Percentiles rank a stretch among this genome's conserved stretches.
Evolutionary conservation across 2,888 invertebrate species (phyloP).

Genomic region (Hypsopygia costalis): DNA sequence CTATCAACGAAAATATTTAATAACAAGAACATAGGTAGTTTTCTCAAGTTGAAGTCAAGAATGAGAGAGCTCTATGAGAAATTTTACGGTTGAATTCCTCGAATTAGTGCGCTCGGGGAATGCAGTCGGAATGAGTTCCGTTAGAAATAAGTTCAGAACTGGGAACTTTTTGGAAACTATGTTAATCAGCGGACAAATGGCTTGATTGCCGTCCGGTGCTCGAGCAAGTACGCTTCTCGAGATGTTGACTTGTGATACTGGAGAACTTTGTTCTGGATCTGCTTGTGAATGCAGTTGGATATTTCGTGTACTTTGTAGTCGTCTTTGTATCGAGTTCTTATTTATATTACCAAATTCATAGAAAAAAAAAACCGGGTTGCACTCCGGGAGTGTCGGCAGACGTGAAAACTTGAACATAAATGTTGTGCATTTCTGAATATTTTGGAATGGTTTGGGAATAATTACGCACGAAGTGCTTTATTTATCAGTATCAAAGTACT

Average conservation of each 20-base stretch:
- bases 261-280: neutral
- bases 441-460: too few species aligned
- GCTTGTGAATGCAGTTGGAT: too few species aligned
- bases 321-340: too few species aligned
- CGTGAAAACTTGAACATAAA: too few species aligned
- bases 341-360: too few species aligned
- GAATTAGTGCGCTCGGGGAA: conserved; percentile 29
- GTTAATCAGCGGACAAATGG: conserved; percentile 38
- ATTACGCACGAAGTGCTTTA: too few species aligned
- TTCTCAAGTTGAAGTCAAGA: neutral
- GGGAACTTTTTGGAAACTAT: conserved; percentile 37
- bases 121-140: conserved; percentile 28
- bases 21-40: neutral
- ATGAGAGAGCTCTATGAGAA: conserved; percentile 14
- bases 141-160: conserved; percentile 25
- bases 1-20: conserved; percentile 2
- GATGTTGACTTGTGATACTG: conserved; percentile 14
- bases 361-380: too few species aligned
- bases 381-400: too few species aligned
- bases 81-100: conserved; percentile 28
- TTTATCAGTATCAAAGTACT: too few species aligned
- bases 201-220: conserved; percentile 26
- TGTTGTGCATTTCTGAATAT: too few species aligned
- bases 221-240: conserved; percentile 12
- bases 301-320: too few species aligned